A percentile compares a stretch with the other conserved stretches of the same genome.
Evolutionary conservation across 2,797 vertebrate species (phyloP).

Genomic region (Coracias cyanogaster): DNA sequence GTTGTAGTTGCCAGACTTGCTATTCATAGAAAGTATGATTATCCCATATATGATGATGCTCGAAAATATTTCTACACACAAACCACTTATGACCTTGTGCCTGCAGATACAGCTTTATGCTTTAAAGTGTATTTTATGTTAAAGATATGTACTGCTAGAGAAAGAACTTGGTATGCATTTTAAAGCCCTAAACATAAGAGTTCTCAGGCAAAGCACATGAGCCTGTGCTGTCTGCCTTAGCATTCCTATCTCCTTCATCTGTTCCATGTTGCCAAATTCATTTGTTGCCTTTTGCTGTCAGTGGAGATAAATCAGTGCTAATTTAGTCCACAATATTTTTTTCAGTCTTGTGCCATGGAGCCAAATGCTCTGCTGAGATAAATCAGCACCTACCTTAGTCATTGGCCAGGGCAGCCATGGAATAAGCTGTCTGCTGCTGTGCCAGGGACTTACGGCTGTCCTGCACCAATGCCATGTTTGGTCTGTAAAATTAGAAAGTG

Average conservation of each 20-base stretch:
- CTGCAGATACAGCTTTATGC: not conserved
- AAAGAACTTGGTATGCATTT: not conserved
- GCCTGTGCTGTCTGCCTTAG: not conserved
- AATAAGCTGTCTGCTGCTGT: not conserved
- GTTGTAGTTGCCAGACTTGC: not conserved
- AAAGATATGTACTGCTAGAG: not conserved
- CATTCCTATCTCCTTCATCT: not conserved
- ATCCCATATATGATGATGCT: not conserved
- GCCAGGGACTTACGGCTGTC: not conserved
- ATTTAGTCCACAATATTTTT: not conserved
- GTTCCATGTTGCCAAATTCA: not conserved
- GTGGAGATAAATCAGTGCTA: constrained; percentile 10
- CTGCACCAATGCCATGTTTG: not conserved
- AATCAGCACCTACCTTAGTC: not conserved
- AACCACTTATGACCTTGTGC: not conserved
- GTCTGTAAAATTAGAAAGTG: not conserved
- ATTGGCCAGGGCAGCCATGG: not conserved
- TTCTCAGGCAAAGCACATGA: not conserved
- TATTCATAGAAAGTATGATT: constrained; percentile 54
- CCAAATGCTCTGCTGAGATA: not conserved
- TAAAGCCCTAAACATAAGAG: not conserved
- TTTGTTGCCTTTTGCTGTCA: constrained; percentile 31
- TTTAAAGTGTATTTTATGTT: not conserved
- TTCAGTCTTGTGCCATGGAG: not conserved
- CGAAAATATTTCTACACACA: not conserved